Evolutionary conservation across 2,888 invertebrate genomes (phyloP).

Genomic region (Caenorhabditis parvicauda): DNA sequence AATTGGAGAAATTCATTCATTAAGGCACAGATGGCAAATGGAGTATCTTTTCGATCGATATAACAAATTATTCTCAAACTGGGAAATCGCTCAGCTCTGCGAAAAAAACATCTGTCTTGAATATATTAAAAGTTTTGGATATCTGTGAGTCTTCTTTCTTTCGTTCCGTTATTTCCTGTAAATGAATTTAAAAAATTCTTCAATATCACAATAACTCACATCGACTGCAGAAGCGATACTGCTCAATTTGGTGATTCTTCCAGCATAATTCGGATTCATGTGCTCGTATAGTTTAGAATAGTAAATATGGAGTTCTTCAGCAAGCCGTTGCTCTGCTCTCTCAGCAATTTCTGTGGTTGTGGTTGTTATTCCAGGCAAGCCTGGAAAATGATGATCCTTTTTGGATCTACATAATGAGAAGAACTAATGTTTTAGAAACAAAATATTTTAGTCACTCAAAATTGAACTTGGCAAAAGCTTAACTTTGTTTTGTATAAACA

Average conservation of each 20-base stretch:
- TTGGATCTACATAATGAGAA: neutral
- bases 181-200: neutral
- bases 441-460: neutral
- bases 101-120: constrained; percentile 38
- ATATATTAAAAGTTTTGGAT: constrained; percentile 40
- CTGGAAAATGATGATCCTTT: constrained; percentile 6
- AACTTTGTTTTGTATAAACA: too few species aligned
- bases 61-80: too few species aligned
- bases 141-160: constrained; percentile 34
- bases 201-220: constrained; percentile 8
- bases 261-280: constrained; percentile 28
- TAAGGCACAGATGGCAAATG: too few species aligned
- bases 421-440: neutral
- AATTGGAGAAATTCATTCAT: too few species aligned
- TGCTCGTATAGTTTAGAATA: constrained; percentile 23
- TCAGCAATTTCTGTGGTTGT: constrained; percentile 23
- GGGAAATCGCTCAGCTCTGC: constrained; percentile 35
- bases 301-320: constrained; percentile 30
- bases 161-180: constrained; percentile 32
- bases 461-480: too few species aligned
- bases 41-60: too few species aligned
- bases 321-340: constrained; percentile 18
- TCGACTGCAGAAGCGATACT: constrained; percentile 32
- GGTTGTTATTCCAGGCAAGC: constrained; percentile 20
- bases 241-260: constrained; percentile 25